Conservation (phyloP, 2,888 invertebrate species). For the Campaea margaritaria region DNA sequence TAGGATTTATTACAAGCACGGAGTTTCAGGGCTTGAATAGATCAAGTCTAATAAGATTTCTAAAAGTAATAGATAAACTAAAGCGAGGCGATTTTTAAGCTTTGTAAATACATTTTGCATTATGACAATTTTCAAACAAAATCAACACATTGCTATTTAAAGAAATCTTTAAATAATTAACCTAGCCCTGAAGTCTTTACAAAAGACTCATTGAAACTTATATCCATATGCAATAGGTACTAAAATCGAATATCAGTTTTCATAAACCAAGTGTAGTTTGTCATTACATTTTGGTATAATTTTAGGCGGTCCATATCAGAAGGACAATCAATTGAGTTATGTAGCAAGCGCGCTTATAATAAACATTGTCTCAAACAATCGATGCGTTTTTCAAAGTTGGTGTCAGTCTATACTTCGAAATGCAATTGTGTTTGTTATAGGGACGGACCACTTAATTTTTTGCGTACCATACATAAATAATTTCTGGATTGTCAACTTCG, state of each 20-base stretch:
- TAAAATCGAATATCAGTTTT: background rate
- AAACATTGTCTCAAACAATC: constrained; percentile 1
- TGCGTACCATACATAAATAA: constrained; percentile 1
- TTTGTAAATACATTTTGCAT: no score
- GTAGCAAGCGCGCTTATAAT: constrained; percentile 3
- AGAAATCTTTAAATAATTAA: no score
- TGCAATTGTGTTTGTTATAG: constrained; percentile 56
- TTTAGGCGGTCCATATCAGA: constrained; percentile 2
- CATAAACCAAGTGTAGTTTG: constrained; percentile 1
- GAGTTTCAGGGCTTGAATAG: no score
- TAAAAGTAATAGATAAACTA: no score
- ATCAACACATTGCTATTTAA: no score
- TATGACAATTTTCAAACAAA: no score
- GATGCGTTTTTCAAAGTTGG: constrained; percentile 26
- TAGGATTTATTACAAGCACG: no score
- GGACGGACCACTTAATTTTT: constrained; percentile 64
- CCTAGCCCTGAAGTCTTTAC: no score
- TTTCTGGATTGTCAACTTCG: constrained; percentile 2
- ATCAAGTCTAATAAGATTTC: no score
- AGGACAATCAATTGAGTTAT: no score
- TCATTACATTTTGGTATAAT: constrained; percentile 7
- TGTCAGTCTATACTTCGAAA: constrained; percentile 58
- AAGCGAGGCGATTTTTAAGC: no score
- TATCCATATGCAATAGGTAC: background rate
- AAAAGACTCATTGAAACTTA: background rate